Base-by-base conservation (phyloP, 1,140 invertebrate genomes). In the Arion vulgaris region DNA sequence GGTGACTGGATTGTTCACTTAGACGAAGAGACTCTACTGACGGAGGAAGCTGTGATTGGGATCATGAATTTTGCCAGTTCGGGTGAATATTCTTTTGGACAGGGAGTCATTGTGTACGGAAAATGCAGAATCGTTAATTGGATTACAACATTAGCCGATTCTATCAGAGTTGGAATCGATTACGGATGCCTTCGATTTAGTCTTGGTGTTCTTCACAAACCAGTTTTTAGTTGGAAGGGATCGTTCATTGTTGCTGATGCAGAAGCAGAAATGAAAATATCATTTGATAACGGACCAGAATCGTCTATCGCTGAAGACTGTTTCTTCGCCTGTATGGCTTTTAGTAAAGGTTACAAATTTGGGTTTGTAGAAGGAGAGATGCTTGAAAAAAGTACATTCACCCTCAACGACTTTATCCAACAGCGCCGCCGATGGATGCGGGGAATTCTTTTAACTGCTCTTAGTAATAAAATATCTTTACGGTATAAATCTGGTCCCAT, bases 51-150 rank as follows among this genome's bases (percentile, higher is more conserved):
- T 34, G 94, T 94, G 0, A 85, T 87, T 36, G 98, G 98, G 15
- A 97, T 99, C 87, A 92, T 99, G n/a, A 99, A 99, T 90, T 99
- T 99, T 94, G 96, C 98, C 36, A 96, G 97, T 81, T 98, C 99
- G 93, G 98, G 98, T 0, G 98, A 99, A 93, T 98, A 98, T 7
- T 96, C 97, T 83, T 99, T 99, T 93, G 98, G 98, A 0, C 98
- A 99, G 94, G 98, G 98, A 2, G 94, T 99, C 23, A 99, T 99
- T 80, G 99, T 98, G 5, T 99, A 99, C 93, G 98, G 98, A 0
- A 98, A 98, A 92, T 97, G 98, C 91, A 95, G 97, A 32, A 93
- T 99, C 83, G 96, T 99, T 38, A 99, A 99, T 91, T 99, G 98
- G 98, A 93, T 98, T 49, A 99, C 98, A 1, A 99, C 98, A 0